phyloP scores from a whole-genome alignment of 2,888 invertebrate genomes.

The Drosophila vallismaia region DNA sequence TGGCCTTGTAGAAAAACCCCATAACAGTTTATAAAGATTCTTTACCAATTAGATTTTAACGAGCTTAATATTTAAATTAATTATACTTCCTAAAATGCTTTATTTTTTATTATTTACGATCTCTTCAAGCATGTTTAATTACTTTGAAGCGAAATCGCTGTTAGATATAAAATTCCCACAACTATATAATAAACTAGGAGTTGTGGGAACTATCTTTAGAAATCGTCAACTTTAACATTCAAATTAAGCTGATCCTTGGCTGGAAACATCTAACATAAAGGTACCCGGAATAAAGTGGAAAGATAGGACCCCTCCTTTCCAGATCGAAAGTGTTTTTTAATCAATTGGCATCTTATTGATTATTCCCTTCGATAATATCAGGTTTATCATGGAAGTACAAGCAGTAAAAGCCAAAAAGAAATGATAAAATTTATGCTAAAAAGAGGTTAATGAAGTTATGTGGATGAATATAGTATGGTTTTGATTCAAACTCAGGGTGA shows the following conservation, averaged over 20 bases:
- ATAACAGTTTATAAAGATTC: not conserved
- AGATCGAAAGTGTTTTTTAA: constrained; percentile 9
- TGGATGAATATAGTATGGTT: rapidly evolving
- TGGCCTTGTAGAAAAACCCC: not conserved
- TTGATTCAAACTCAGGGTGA: constrained; percentile 85
- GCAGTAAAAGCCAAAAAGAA: constrained; percentile 87
- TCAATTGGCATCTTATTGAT: not conserved
- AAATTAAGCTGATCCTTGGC: constrained; percentile 82
- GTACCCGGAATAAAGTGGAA: constrained; percentile 84
- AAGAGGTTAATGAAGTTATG: not conserved
- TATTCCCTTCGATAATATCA: constrained; percentile 15
- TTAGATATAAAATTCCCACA: constrained; percentile 75
- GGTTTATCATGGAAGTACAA: constrained; percentile 86
- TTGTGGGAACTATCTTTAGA: too few relatives aligned
- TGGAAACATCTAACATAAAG: constrained; percentile 78
- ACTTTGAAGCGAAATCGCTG: constrained; percentile 37
- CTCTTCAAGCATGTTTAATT: not conserved
- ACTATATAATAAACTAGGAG: constrained; percentile 66
- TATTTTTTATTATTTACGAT: not conserved
- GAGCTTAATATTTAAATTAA: not conserved
- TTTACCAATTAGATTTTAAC: not conserved
- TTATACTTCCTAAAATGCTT: not conserved
- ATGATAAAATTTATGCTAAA: constrained; percentile 86
- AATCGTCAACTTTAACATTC: too few relatives aligned
- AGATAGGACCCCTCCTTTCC: not conserved